Percentiles rank a stretch among this genome's conserved stretches.
Conservation (phyloP, 2,113 vertebrate genomes). For the Lates calcarifer region DNA sequence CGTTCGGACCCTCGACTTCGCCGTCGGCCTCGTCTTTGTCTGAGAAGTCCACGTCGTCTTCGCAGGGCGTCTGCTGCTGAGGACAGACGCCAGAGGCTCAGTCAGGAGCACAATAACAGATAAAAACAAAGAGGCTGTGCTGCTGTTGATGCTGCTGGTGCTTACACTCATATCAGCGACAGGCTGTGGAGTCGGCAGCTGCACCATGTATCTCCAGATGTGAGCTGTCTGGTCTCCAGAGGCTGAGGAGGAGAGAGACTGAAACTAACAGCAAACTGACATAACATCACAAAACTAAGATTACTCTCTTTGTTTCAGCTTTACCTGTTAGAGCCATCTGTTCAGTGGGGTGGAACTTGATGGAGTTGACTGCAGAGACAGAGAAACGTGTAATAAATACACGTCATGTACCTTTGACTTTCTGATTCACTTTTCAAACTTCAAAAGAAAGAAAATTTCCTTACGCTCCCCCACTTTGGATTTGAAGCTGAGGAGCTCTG, state of each 20-base stretch:
- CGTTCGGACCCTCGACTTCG: constrained; percentile 89
- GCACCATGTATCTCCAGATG: constrained; percentile 96
- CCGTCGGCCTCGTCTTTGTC: constrained; percentile 94
- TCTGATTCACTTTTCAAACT: too few species aligned
- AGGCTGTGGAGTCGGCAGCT: constrained; percentile 93
- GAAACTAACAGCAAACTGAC: not conserved
- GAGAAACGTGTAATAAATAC: not conserved
- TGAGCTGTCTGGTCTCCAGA: constrained; percentile 98
- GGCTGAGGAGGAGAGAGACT: constrained; percentile 79
- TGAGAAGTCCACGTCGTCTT: constrained; percentile 93
- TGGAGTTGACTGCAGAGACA: constrained; percentile 92
- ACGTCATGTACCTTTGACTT: not conserved
- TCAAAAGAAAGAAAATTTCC: too few species aligned
- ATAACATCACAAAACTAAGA: too few species aligned
- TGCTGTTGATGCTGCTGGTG: not conserved
- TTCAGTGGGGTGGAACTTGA: constrained; percentile 98
- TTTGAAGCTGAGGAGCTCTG: too few species aligned
- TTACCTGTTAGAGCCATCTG: constrained; percentile 97
- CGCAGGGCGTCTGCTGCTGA: constrained; percentile 87
- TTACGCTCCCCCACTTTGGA: too few species aligned
- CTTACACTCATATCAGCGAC: constrained; percentile 93
- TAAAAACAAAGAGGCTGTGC: too few species aligned
- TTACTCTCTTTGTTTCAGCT: too few species aligned
- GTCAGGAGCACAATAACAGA: not conserved
- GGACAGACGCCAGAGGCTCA: not conserved